A percentile compares a stretch with the other conserved stretches of the same genome.
Evolutionary conservation across 2,888 invertebrate species (phyloP).

Genomic region (Cerceris ruficornis): DNA sequence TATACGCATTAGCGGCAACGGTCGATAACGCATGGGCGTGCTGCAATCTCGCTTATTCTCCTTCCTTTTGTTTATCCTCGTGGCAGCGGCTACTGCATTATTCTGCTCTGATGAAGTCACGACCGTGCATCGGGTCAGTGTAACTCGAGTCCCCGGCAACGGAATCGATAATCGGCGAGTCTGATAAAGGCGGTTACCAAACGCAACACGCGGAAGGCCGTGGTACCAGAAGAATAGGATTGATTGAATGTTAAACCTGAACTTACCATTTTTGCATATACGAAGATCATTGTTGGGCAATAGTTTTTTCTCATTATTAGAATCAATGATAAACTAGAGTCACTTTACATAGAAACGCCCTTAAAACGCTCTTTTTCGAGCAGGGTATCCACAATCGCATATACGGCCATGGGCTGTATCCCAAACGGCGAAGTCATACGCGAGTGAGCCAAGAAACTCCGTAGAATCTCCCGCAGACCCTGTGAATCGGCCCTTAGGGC

Average conservation of each 20-base stretch:
- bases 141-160: slow-evolving; percentile 56
- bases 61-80: slow-evolving; percentile 37
- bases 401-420: background rate
- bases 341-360: no score
- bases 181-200: slow-evolving; percentile 35
- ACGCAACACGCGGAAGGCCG: background rate
- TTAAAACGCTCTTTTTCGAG: background rate
- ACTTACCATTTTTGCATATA: no score
- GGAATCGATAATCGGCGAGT: slow-evolving; percentile 39
- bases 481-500: slow-evolving; percentile 54
- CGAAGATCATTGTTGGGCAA: no score
- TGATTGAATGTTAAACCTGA: no score
- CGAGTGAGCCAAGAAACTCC: slow-evolving; percentile 14
- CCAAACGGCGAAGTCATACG: background rate
- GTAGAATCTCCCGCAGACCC: slow-evolving; percentile 10
- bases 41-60: slow-evolving; percentile 16
- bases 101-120: slow-evolving; percentile 51
- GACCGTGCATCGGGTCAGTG: slow-evolving; percentile 53
- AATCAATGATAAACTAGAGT: no score
- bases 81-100: slow-evolving; percentile 38
- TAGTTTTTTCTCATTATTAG: no score
- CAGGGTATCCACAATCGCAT: background rate
- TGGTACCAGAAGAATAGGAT: background rate
- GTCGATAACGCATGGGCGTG: slow-evolving; percentile 29
- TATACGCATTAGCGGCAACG: slow-evolving; percentile 23